These are phyloP conservation scores for Agelaius tricolor DNA, from an alignment of 2,113 vertebrate genomes.

Conservation along the genomic window DNA sequence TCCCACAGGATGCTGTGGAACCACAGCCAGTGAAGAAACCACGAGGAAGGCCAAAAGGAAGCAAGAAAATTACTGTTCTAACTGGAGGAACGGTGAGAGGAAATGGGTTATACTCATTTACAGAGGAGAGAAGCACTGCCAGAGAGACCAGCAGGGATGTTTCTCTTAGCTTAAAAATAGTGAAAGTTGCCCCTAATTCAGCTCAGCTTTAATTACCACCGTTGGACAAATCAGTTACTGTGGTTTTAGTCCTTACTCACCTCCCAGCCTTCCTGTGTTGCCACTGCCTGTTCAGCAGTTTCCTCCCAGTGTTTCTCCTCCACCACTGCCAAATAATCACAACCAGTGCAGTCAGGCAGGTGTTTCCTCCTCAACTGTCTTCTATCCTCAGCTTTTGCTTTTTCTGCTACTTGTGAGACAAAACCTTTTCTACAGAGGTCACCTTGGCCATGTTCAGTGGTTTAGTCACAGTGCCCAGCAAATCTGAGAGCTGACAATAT, in stretches of 20 bases:
- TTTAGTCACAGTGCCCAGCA: background rate
- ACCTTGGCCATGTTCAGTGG: background rate
- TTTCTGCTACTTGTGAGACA: background rate
- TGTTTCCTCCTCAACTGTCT: background rate
- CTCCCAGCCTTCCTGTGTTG: background rate
- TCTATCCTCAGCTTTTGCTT: background rate
- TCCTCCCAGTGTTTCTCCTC: background rate
- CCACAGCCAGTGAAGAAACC: constrained; percentile 40
- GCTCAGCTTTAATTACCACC: background rate
- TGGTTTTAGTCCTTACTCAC: background rate
- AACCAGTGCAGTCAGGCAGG: background rate
- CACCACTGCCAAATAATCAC: background rate
- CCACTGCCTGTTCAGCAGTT: background rate
- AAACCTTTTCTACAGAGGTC: background rate
- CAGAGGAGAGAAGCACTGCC: background rate
- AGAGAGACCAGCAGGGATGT: background rate
- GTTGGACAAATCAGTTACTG: background rate
- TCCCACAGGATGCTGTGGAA: background rate
- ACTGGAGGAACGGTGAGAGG: constrained; percentile 14
- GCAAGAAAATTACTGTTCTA: constrained; percentile 18
- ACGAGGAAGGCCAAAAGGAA: constrained; percentile 68
- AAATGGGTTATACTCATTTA: background rate
- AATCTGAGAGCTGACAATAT: background rate
- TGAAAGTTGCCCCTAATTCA: background rate
- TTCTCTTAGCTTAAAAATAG: background rate